These are phyloP conservation scores for Atrina japonica DNA, from an alignment of 2,888 invertebrate species.

Conservation along the genomic window DNA sequence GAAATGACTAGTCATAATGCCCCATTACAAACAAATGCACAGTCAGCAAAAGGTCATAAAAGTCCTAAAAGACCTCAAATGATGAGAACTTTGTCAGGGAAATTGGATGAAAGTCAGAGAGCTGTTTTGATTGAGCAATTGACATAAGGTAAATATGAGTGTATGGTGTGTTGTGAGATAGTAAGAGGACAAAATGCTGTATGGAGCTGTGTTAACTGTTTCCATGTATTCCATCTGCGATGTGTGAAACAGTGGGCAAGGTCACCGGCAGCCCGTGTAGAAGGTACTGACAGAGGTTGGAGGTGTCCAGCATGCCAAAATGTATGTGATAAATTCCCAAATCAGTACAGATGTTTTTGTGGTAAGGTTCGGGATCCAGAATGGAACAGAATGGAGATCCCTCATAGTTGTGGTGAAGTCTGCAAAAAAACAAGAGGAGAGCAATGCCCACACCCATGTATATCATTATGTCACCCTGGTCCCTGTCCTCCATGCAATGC, in stretches of 20 bases:
- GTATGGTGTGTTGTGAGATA: constrained; percentile 95
- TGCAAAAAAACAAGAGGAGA: constrained; percentile 85
- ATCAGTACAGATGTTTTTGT: constrained; percentile 94
- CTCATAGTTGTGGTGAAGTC: constrained; percentile 95
- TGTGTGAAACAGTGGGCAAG: constrained; percentile 95
- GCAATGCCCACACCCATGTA: constrained; percentile 84
- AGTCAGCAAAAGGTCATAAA: constrained; percentile 14
- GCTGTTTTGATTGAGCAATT: constrained; percentile 88
- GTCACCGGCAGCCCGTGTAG: constrained; percentile 67
- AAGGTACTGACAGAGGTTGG: constrained; percentile 86
- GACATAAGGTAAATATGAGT: constrained; percentile 91
- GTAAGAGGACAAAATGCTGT: constrained; percentile 90
- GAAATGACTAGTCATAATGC: neutral
- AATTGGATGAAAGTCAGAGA: constrained; percentile 61
- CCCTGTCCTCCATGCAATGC: constrained; percentile 95
- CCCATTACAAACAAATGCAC: neutral
- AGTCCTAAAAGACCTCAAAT: constrained; percentile 8
- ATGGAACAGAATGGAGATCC: constrained; percentile 88
- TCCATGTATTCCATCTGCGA: constrained; percentile 93
- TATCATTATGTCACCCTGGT: constrained; percentile 94
- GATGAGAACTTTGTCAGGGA: constrained; percentile 35
- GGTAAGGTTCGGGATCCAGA: constrained; percentile 84
- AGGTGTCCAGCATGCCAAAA: constrained; percentile 98
- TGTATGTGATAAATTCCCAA: constrained; percentile 86
- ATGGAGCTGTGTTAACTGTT: constrained; percentile 96